Evolutionary conservation across 2,888 invertebrate species (phyloP).

Genomic region (Agriopis aurantiaria): DNA sequence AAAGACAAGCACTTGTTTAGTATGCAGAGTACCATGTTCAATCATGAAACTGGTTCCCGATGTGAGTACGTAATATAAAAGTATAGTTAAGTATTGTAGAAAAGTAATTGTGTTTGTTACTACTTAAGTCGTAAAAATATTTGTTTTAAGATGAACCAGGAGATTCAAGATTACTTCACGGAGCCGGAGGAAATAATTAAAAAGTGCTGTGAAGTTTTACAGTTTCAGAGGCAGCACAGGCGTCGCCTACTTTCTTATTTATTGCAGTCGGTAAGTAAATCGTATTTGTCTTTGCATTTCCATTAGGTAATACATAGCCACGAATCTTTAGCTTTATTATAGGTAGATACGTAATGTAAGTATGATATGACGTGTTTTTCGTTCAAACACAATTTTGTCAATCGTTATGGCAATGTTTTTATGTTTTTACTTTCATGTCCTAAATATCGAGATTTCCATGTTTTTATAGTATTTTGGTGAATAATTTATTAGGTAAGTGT

Average conservation of each 20-base stretch:
- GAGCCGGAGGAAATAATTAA: slow-evolving; percentile 82
- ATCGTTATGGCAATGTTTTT: too few relatives aligned
- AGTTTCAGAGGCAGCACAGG: slow-evolving; percentile 82
- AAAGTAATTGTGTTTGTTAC: slow-evolving; percentile 3
- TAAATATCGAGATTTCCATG: too few relatives aligned
- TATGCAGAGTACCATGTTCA: slow-evolving; percentile 79
- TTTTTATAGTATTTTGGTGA: too few relatives aligned
- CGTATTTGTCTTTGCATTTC: slow-evolving; percentile 25
- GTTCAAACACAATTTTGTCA: too few relatives aligned
- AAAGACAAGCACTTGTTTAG: slow-evolving; percentile 76
- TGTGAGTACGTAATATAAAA: slow-evolving; percentile 56
- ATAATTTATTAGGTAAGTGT: too few relatives aligned
- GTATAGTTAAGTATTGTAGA: background rate
- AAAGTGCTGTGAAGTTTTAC: slow-evolving; percentile 79
- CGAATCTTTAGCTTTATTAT: background rate
- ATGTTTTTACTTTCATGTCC: too few relatives aligned
- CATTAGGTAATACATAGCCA: background rate
- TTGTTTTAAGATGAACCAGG: slow-evolving; percentile 78
- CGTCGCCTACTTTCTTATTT: slow-evolving; percentile 78
- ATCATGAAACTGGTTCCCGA: slow-evolving; percentile 81
- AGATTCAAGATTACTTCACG: slow-evolving; percentile 83
- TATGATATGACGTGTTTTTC: too few relatives aligned
- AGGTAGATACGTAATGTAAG: too few relatives aligned
- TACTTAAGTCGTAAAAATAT: slow-evolving; percentile 10
- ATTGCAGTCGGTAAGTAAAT: slow-evolving; percentile 80